Conservation (phyloP, 2,113 vertebrate species). For the Grus americana region DNA sequence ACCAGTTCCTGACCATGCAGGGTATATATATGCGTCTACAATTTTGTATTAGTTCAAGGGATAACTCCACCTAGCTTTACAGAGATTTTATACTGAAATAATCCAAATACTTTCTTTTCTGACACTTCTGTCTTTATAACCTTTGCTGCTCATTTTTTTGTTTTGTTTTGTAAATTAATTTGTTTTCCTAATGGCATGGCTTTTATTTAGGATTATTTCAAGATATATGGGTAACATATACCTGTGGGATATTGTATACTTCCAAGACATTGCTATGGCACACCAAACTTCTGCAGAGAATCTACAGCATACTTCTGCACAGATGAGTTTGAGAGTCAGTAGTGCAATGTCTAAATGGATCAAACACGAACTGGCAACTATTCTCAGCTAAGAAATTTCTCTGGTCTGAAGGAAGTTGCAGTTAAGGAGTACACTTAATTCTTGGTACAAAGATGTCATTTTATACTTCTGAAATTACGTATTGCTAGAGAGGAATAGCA, state of each 20-base stretch:
- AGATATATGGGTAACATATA: background rate
- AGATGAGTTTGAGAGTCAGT: background rate
- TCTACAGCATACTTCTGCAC: background rate
- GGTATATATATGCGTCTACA: background rate
- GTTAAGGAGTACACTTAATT: background rate
- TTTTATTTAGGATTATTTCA: background rate
- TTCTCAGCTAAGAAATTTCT: background rate
- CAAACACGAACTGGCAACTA: background rate
- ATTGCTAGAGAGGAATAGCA: background rate
- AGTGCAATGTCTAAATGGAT: background rate
- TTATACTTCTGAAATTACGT: background rate
- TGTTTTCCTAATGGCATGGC: background rate
- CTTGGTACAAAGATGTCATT: background rate
- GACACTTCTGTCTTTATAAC: background rate
- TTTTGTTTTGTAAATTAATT: background rate
- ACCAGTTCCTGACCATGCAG: background rate
- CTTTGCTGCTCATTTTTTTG: background rate
- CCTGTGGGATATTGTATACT: background rate
- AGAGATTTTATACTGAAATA: background rate
- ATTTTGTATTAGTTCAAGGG: background rate
- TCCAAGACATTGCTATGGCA: background rate
- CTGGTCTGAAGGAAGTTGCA: background rate
- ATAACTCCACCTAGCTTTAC: background rate
- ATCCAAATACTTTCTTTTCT: background rate
- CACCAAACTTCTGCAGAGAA: background rate